A percentile compares a stretch with the other conserved stretches of the same genome.
Evolutionary conservation across 1,140 invertebrate species (phyloP).

Genomic region (Grapholita molesta): DNA sequence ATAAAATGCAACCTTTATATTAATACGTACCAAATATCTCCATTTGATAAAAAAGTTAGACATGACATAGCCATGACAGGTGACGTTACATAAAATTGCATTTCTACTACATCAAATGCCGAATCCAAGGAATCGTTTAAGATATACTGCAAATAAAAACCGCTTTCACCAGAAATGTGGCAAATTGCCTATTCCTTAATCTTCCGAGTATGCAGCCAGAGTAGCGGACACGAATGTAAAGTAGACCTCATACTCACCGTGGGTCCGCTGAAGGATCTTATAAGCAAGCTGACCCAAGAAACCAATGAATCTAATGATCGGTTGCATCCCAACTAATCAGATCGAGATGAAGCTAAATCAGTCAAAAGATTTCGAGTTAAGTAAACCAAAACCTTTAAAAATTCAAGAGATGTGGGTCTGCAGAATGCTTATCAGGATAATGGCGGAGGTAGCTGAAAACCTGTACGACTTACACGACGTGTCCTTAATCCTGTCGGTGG

Average conservation of each 20-base stretch:
- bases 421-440: conserved; percentile 57
- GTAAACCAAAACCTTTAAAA: background rate
- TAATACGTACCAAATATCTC: no score
- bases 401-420: conserved; percentile 59
- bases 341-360: background rate
- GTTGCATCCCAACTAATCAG: background rate
- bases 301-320: conserved; percentile 10
- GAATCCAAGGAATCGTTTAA: background rate
- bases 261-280: conserved; percentile 52
- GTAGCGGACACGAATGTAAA: conserved; percentile 63
- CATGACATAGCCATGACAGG: background rate
- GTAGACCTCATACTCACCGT: conserved; percentile 63
- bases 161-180: conserved; percentile 56
- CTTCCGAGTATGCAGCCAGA: conserved; percentile 52
- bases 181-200: conserved; percentile 68
- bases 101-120: background rate
- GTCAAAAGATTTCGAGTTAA: background rate
- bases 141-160: background rate
- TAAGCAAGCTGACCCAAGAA: conserved; percentile 44
- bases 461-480: conserved; percentile 61
- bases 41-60: background rate
- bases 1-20: no score
- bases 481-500: conserved; percentile 59
- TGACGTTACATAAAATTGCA: background rate
- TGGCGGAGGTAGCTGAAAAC: conserved; percentile 53